A percentile compares a stretch with the other conserved stretches of the same genome.
phyloP scores from a whole-genome alignment of 35 echinoderm and acorn worm genomes.

The Diadema setosum region DNA sequence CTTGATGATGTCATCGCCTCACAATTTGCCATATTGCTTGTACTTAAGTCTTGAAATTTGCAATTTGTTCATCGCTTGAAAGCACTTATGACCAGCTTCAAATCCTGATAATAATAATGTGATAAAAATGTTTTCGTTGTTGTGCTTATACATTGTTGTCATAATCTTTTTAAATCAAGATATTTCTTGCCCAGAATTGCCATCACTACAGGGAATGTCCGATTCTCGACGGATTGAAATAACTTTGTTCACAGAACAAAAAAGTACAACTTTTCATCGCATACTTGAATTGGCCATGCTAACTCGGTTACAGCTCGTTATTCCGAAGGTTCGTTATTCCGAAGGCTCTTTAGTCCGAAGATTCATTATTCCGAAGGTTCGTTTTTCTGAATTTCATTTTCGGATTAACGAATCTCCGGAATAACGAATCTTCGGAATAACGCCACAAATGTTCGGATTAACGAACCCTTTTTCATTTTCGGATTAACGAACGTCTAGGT shows the following conservation, averaged over 20 bases:
- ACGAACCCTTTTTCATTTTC: too few species aligned
- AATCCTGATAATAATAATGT: not conserved
- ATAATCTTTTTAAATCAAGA: not conserved
- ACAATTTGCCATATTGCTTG: not conserved
- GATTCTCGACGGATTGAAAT: not conserved
- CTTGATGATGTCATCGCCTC: too few species aligned
- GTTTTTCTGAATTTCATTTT: too few species aligned
- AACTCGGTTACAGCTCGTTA: not conserved
- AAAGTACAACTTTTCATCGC: not conserved
- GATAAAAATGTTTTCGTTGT: not conserved
- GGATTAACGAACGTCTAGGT: too few species aligned
- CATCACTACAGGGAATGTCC: not conserved
- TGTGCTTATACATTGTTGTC: not conserved
- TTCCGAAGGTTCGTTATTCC: not conserved
- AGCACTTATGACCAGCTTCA: not conserved
- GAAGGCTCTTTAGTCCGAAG: not conserved
- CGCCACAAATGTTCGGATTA: too few species aligned
- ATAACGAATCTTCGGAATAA: too few species aligned
- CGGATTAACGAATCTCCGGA: too few species aligned
- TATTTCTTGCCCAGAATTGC: not conserved
- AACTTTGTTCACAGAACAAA: not conserved
- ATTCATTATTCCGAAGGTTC: not conserved
- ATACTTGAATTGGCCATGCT: not conserved
- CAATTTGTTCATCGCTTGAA: not conserved
- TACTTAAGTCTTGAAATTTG: not conserved